These are phyloP conservation scores for Agonopterix arenella DNA, from an alignment of 2,888 invertebrate species.

Conservation along the genomic window DNA sequence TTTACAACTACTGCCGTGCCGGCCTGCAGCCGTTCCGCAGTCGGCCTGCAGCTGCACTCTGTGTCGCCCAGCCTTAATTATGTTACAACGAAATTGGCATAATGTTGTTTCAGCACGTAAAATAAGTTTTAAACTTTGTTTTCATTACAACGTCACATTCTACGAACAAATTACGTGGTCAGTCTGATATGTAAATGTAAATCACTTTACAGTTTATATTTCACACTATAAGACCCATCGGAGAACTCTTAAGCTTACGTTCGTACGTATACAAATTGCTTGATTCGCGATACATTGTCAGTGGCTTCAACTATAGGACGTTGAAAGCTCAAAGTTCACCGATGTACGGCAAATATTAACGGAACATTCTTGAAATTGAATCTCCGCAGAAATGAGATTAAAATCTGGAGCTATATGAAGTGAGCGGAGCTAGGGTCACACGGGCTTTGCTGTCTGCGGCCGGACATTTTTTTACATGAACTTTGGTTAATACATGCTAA, in stretches of 20 bases:
- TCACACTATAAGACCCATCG: too few species aligned
- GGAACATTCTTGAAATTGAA: constrained; percentile 14
- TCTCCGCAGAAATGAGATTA: constrained; percentile 10
- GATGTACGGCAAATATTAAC: constrained; percentile 7
- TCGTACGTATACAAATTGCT: too few species aligned
- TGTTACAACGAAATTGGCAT: background rate
- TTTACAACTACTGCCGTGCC: too few species aligned
- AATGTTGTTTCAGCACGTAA: too few species aligned
- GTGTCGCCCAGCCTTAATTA: too few species aligned
- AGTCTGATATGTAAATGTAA: constrained; percentile 1
- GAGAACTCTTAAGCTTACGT: too few species aligned
- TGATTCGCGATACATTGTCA: too few species aligned
- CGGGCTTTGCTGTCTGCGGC: too few species aligned
- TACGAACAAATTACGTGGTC: background rate
- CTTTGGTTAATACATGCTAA: too few species aligned
- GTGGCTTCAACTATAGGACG: background rate
- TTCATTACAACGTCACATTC: background rate
- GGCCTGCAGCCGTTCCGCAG: too few species aligned
- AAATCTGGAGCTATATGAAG: constrained; percentile 8
- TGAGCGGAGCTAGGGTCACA: constrained; percentile 3
- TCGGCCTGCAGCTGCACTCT: too few species aligned
- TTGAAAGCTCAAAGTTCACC: constrained; percentile 2
- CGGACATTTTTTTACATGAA: too few species aligned
- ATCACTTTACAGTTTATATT: background rate
- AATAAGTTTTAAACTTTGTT: background rate